phyloP scores from a whole-genome alignment of 2,797 vertebrate species.

The Danio kyathit region DNA sequence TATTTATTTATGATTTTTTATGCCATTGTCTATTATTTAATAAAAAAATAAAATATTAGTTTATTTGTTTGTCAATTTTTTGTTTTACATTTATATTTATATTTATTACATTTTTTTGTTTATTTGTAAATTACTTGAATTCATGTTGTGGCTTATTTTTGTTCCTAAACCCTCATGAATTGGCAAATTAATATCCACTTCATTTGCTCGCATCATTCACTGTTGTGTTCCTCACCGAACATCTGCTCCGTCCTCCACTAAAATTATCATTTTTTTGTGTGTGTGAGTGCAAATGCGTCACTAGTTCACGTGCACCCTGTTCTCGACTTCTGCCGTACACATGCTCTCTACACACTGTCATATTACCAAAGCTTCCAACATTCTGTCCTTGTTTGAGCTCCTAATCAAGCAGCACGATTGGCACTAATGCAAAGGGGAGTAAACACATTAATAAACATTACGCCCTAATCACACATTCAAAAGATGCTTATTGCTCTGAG shows the following conservation, averaged over 20 bases:
- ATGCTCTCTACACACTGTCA: conserved; percentile 14
- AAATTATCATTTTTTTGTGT: no score
- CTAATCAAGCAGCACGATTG: conserved; percentile 68
- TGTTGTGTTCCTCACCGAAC: background rate
- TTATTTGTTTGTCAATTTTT: no score
- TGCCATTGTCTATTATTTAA: no score
- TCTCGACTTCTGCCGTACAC: background rate
- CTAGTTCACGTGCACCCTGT: background rate
- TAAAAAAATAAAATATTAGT: no score
- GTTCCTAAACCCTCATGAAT: background rate
- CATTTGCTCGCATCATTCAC: background rate
- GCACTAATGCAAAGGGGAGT: conserved; percentile 61
- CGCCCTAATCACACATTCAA: conserved; percentile 70
- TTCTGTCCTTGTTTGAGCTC: conserved; percentile 61
- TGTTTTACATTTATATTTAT: no score
- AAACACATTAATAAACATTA: conserved; percentile 80
- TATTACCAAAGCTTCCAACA: conserved; percentile 28
- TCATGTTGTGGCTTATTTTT: background rate
- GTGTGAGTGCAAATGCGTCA: background rate
- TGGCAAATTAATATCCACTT: background rate
- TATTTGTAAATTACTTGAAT: no score
- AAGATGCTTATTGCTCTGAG: conserved; percentile 70
- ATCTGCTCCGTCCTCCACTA: background rate
- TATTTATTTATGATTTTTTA: no score
- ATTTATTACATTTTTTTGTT: no score